Conservation (phyloP, 2,888 invertebrate species). For the Achlya flavicornis region DNA sequence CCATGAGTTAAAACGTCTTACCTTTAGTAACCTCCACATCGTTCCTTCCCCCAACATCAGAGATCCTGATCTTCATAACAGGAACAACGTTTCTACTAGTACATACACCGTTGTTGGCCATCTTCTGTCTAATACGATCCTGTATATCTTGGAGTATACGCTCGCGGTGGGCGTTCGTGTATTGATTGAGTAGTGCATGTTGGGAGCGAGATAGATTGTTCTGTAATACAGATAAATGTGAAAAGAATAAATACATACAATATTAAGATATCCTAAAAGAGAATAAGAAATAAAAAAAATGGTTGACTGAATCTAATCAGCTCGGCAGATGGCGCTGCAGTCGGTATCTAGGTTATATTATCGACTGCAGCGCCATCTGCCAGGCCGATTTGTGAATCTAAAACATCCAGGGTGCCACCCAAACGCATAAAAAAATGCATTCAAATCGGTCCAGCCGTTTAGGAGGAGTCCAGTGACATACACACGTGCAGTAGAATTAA, state of each 20-base stretch:
- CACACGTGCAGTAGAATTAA: too few relatives aligned
- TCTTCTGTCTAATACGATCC: conserved; percentile 48
- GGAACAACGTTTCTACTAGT: conserved; percentile 57
- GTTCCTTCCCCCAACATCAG: conserved; percentile 34
- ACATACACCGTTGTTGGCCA: conserved; percentile 45
- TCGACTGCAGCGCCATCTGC: too few relatives aligned
- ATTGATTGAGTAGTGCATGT: conserved; percentile 61
- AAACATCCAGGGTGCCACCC: too few relatives aligned
- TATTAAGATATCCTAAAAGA: too few relatives aligned
- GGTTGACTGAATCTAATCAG: too few relatives aligned
- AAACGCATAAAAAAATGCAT: too few relatives aligned
- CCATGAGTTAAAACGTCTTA: conserved; percentile 22
- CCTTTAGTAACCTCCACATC: conserved; percentile 51
- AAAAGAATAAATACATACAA: conserved; percentile 1
- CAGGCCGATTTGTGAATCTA: too few relatives aligned
- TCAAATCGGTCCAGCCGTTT: too few relatives aligned
- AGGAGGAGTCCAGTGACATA: too few relatives aligned
- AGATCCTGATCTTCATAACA: conserved; percentile 63
- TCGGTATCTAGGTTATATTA: too few relatives aligned
- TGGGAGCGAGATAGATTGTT: conserved; percentile 73
- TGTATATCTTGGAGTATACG: conserved; percentile 58
- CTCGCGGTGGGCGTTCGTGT: conserved; percentile 57
- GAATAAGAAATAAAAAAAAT: too few relatives aligned
- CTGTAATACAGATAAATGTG: conserved; percentile 63
- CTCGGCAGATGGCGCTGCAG: too few relatives aligned